These are phyloP conservation scores for Mylabris phalerata DNA, from an alignment of 1,140 invertebrate species.

Conservation along the genomic window DNA sequence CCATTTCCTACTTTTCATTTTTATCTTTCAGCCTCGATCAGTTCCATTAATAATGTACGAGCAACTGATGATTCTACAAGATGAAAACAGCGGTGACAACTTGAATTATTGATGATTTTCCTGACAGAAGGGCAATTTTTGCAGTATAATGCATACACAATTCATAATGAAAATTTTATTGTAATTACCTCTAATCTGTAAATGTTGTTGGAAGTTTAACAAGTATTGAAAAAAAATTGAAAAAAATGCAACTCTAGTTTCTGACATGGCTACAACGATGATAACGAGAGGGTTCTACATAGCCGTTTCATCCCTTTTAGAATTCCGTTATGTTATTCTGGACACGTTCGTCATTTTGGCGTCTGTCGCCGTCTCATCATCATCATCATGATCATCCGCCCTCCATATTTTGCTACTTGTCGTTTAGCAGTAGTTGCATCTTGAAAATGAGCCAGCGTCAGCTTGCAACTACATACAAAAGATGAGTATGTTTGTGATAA, in stretches of 20 bases:
- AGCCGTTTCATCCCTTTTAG: background rate
- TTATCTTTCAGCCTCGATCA: background rate
- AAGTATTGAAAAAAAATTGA: too few relatives aligned
- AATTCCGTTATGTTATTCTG: constrained; percentile 9
- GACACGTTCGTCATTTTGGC: constrained; percentile 20
- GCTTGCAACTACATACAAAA: constrained; percentile 12
- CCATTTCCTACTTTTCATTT: too few relatives aligned
- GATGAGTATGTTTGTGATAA: constrained; percentile 7
- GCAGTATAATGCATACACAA: constrained; percentile 6
- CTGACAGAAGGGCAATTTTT: background rate
- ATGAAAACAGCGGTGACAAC: constrained; percentile 12
- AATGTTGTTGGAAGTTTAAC: background rate
- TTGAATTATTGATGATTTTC: constrained; percentile 12
- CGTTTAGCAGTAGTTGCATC: constrained; percentile 11
- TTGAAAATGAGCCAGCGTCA: constrained; percentile 20
- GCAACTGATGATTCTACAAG: constrained; percentile 10
- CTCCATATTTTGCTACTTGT: constrained; percentile 7
- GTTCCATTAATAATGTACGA: constrained; percentile 11
- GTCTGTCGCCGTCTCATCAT: constrained; percentile 1
- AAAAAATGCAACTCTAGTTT: too few relatives aligned
- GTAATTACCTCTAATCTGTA: constrained; percentile 4
- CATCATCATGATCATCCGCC: too few relatives aligned
- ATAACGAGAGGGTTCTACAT: background rate
- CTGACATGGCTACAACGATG: too few relatives aligned
- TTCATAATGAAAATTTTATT: constrained; percentile 12